Evolutionary conservation across 1,140 invertebrate genomes (phyloP).

Genomic region (Arion vulgaris): DNA sequence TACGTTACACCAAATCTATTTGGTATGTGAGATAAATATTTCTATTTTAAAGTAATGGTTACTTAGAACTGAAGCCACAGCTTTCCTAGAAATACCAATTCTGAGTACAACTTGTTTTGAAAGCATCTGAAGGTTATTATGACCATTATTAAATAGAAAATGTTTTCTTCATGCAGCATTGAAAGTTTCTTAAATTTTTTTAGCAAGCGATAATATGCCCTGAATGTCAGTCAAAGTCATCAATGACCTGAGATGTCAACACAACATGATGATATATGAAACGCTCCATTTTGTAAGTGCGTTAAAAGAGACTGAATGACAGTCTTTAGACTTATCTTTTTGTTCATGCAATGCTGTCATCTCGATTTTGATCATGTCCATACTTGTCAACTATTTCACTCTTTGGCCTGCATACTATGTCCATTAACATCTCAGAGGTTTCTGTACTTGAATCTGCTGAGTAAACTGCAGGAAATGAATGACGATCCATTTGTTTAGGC

Average conservation of each 20-base stretch:
- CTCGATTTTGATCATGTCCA: not conserved
- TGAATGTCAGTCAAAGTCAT: too few species aligned
- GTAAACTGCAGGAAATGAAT: constrained; percentile 31
- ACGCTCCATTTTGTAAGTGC: not conserved
- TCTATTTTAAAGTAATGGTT: too few species aligned
- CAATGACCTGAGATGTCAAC: not conserved
- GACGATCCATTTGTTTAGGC: constrained; percentile 25
- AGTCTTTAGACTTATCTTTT: not conserved
- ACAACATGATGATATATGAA: not conserved
- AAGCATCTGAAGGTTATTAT: too few species aligned
- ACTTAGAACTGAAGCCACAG: too few species aligned
- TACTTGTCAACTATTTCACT: constrained; percentile 28
- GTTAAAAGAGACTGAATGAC: not conserved
- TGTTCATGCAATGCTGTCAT: constrained; percentile 27
- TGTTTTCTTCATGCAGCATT: too few species aligned
- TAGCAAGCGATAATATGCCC: too few species aligned
- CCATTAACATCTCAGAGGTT: not conserved
- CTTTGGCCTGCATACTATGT: constrained; percentile 14
- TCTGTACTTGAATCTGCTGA: not conserved
- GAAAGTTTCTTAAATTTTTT: too few species aligned
- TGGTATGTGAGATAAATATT: too few species aligned
- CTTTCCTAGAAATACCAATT: too few species aligned
- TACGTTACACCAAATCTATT: too few species aligned
- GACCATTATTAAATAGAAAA: too few species aligned
- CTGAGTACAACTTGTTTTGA: too few species aligned